Evolutionary conservation across 2,888 invertebrate species (phyloP), one percentile per base, ranked within the genome.

Genomic region (Drosophila anomelani): DNA sequence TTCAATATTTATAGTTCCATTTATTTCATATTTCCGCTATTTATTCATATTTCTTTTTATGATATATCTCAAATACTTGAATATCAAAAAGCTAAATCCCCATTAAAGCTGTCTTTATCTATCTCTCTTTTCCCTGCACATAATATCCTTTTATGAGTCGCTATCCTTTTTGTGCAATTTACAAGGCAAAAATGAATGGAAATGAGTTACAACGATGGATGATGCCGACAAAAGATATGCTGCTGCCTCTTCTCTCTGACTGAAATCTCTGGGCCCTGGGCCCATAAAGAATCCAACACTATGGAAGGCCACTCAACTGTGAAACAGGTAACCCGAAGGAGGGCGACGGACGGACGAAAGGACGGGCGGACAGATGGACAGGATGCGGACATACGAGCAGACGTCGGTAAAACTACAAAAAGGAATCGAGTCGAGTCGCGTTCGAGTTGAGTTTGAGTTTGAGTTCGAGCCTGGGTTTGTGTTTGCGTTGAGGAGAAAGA

Each of bases 321-420:
- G 86, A 88, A 89, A 82, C 89, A 86, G 85, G 89, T 85, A 85
- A 68, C 71, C 68, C 38, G 76, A 54, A 46, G 74, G 49, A 63
- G 63, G 63, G 72, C 62, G 61, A 43, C 41, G 36, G 61, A 51
- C 58, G 63, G 44, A 44, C 23, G 3, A 7, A 49, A 75, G 84
- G 80, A 83, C 83, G 72, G 55, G 74, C 60, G 32, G 20, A 55
- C n/a, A 32, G 29, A 12, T 62, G 79, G 77, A 77, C 75, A 85
- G 88, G 82, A 78, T 72, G 61, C 61, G 73, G 71, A 75, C 58
- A 58, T 43, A 71, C 75, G 76, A 64, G 76, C 85, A 82, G 77
- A 74, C 73, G 79, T 87, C 89, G 88, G 89, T 85, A 88, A 82
- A 85, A 82, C 85, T 82, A 84, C 89, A 85, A 85, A 88, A 73